Evolutionary conservation across 2,888 invertebrate species (phyloP).

Genomic region (Druceiella hillmani): DNA sequence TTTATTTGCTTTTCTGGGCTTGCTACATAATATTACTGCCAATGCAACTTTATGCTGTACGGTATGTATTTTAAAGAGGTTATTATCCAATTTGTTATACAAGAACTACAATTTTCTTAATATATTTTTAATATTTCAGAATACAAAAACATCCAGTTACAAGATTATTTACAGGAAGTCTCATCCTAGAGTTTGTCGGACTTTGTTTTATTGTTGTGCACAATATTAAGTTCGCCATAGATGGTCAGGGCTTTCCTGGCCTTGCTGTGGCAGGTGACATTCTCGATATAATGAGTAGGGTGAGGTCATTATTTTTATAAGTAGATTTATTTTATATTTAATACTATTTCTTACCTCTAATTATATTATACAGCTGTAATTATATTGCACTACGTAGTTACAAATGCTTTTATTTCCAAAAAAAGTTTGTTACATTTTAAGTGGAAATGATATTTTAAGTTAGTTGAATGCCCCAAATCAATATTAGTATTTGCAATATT

Average conservation of each 20-base stretch:
- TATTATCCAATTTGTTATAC: constrained; percentile 9
- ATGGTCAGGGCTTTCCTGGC: constrained; percentile 81
- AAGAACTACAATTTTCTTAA: constrained; percentile 16
- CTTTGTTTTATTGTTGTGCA: constrained; percentile 84
- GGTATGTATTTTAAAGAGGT: constrained; percentile 30
- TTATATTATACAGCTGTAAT: too few relatives aligned
- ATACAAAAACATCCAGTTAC: constrained; percentile 90
- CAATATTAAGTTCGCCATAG: constrained; percentile 82
- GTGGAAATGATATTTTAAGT: too few relatives aligned
- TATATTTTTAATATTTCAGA: constrained; percentile 31
- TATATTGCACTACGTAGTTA: too few relatives aligned
- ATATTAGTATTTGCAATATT: too few relatives aligned
- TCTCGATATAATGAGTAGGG: constrained; percentile 86
- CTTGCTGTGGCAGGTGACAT: constrained; percentile 87
- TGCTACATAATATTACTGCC: constrained; percentile 83
- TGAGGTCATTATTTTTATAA: constrained; percentile 43
- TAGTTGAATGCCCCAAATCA: constrained; percentile 10
- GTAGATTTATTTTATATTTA: constrained; percentile 1
- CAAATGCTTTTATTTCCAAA: too few relatives aligned
- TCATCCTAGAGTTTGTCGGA: constrained; percentile 80
- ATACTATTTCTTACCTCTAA: not conserved
- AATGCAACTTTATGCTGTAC: constrained; percentile 85
- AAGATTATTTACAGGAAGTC: constrained; percentile 81
- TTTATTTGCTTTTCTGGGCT: constrained; percentile 83
- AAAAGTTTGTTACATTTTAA: too few relatives aligned